Evolutionary conservation across 2,113 vertebrate genomes (phyloP).

Genomic region (Ailuropoda melanoleuca): DNA sequence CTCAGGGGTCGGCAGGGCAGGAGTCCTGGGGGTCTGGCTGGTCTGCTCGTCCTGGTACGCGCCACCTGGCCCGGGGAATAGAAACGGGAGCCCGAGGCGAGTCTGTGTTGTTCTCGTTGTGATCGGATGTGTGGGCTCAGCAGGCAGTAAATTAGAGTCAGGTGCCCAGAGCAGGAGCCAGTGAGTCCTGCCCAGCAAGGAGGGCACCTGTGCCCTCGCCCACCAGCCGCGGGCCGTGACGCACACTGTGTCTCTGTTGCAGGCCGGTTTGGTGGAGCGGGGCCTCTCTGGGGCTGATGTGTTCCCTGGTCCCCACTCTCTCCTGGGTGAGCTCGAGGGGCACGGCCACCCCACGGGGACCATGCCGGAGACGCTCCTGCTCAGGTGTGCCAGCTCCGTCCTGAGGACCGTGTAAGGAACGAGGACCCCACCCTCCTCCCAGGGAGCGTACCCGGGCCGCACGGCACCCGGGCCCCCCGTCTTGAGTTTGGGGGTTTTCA

Average conservation of each 20-base stretch:
- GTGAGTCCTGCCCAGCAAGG: constrained; percentile 31
- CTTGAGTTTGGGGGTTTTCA: background rate
- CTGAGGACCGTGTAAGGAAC: constrained; percentile 74
- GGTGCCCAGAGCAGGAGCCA: background rate
- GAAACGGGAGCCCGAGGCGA: background rate
- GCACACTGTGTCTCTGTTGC: constrained; percentile 64
- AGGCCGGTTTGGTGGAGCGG: constrained; percentile 37
- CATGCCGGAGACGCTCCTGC: constrained; percentile 64
- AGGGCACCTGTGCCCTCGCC: background rate
- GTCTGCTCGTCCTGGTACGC: background rate
- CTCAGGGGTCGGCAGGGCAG: background rate
- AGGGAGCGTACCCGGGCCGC: background rate
- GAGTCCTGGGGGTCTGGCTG: background rate
- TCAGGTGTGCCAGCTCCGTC: constrained; percentile 62
- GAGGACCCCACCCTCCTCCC: background rate
- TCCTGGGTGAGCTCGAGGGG: background rate
- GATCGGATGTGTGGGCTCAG: background rate
- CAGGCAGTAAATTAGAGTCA: background rate
- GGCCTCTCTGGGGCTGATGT: constrained; percentile 10
- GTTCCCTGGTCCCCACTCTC: background rate
- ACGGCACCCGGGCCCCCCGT: background rate
- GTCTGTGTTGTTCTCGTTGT: background rate
- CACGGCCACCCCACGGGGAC: background rate
- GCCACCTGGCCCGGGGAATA: background rate
- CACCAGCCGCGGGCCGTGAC: background rate